Evolutionary conservation across 1,140 invertebrate genomes (phyloP).

Genomic region (Drosophila kikkawai): DNA sequence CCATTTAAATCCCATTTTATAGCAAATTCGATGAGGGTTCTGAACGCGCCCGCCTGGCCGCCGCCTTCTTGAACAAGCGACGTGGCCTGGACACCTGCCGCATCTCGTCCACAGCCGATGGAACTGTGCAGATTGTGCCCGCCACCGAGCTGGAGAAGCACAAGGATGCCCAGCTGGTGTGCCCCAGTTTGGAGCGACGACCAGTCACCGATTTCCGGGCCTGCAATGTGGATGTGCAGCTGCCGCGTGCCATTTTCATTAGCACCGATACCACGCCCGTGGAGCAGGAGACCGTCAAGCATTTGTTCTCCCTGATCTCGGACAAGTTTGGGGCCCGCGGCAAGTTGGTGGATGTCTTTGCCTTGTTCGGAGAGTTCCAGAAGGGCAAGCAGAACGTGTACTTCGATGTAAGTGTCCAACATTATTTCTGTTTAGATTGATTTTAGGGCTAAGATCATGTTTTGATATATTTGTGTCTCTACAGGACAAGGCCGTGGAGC

Average conservation of each 20-base stretch:
- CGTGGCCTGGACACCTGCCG: conserved; percentile 62
- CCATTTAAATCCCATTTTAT: neutral
- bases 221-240: conserved; percentile 76
- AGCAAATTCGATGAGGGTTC: conserved; percentile 69
- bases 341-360: conserved; percentile 79
- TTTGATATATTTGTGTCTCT: neutral
- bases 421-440: too few species aligned
- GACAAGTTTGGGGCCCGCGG: conserved; percentile 71
- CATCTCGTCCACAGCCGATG: conserved; percentile 37
- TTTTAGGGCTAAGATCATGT: neutral
- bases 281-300: conserved; percentile 77
- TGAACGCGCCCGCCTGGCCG: conserved; percentile 55
- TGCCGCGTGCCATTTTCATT: conserved; percentile 71
- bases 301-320: conserved; percentile 75
- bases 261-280: conserved; percentile 54
- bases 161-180: conserved; percentile 76
- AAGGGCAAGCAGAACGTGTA: conserved; percentile 67
- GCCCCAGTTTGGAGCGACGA: conserved; percentile 61
- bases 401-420: conserved; percentile 67
- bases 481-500: conserved; percentile 67
- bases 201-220: conserved; percentile 65
- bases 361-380: conserved; percentile 70
- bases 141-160: conserved; percentile 65
- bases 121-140: conserved; percentile 61
- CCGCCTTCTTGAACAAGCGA: conserved; percentile 70